Evolutionary conservation across 2,113 vertebrate genomes (phyloP).

Genomic region (Dicerorhinus sumatrensis): DNA sequence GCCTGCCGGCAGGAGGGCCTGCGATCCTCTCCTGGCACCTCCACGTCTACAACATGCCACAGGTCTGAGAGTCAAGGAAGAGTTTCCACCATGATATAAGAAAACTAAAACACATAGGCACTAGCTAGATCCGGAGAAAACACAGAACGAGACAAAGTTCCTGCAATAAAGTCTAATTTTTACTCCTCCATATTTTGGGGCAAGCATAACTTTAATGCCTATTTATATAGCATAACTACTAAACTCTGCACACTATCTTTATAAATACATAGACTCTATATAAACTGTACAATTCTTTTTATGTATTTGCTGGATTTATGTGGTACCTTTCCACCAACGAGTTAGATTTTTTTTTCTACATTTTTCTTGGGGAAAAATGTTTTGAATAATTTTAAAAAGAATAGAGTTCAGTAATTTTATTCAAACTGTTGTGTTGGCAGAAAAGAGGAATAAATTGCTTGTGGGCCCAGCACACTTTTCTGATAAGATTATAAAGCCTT

Average conservation of each 20-base stretch:
- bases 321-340: constrained; percentile 46
- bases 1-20: neutral
- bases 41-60: neutral
- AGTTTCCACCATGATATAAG: neutral
- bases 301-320: constrained; percentile 46
- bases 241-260: neutral
- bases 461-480: constrained; percentile 47
- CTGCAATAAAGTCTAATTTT: neutral
- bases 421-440: constrained; percentile 74
- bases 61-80: neutral
- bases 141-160: neutral
- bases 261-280: neutral
- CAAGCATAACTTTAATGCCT: neutral
- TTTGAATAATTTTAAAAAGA: constrained; percentile 75
- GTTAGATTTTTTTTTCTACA: constrained; percentile 12
- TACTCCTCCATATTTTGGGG: neutral
- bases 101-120: neutral
- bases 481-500: constrained; percentile 78
- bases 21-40: fast-evolving
- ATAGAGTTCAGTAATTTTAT: constrained; percentile 77
- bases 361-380: constrained; percentile 63
- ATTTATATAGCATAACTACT: constrained; percentile 5
- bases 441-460: constrained; percentile 78
- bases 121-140: constrained; percentile 6
- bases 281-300: neutral